A percentile compares a stretch with the other conserved stretches of the same genome.
These are phyloP conservation scores for Mesembrinibis cayennensis DNA, from an alignment of 2,113 vertebrate genomes.

Conservation along the genomic window DNA sequence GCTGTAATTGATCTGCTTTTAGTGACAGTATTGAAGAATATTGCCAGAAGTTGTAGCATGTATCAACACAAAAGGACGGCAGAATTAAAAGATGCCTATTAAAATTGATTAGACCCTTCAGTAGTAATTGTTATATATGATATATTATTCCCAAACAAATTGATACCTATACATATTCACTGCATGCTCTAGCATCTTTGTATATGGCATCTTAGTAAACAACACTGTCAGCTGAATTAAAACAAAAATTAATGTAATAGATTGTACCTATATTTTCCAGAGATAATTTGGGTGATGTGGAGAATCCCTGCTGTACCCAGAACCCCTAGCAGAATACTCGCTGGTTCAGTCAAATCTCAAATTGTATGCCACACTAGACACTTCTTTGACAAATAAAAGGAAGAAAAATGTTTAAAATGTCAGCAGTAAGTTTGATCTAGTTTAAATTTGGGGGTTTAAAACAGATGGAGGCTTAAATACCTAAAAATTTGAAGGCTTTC, in stretches of 20 bases:
- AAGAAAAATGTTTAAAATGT: not conserved
- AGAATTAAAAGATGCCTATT: slow-evolving; percentile 24
- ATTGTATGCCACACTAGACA: not conserved
- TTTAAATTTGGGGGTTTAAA: not conserved
- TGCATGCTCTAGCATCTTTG: not conserved
- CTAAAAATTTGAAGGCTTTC: not conserved
- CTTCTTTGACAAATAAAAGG: not conserved
- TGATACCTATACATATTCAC: not conserved
- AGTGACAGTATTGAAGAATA: slow-evolving; percentile 49
- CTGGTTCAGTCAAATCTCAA: not conserved
- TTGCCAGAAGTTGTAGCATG: slow-evolving; percentile 58
- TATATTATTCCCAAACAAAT: not conserved
- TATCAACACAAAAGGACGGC: slow-evolving; percentile 42
- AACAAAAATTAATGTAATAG: not conserved
- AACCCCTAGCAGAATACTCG: not conserved
- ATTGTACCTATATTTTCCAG: not conserved
- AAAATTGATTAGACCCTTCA: slow-evolving; percentile 9
- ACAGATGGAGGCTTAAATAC: not conserved
- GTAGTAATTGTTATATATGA: not conserved
- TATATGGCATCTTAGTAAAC: not conserved
- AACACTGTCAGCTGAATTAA: not conserved
- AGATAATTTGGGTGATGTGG: not conserved
- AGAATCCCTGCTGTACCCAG: not conserved
- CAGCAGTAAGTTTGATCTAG: not conserved
- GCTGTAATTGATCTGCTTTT: slow-evolving; percentile 57